Conservation (phyloP, 2,113 vertebrate genomes). For the Thryonomys swinderianus region DNA sequence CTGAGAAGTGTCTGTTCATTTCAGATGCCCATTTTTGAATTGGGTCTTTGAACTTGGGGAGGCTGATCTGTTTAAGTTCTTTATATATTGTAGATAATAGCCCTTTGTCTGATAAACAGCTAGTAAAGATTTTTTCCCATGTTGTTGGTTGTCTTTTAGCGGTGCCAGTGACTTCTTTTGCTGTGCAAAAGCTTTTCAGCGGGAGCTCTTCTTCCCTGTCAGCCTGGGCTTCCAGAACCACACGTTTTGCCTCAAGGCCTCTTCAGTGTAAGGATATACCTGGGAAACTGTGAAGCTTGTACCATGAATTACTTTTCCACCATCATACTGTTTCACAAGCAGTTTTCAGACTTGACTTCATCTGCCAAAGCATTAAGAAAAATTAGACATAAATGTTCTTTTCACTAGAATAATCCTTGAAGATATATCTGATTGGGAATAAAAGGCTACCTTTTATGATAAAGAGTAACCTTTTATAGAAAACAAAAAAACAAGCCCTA, state of each 20-base stretch:
- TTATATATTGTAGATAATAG: no score
- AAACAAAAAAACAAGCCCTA: conserved; percentile 39
- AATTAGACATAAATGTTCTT: conserved; percentile 78
- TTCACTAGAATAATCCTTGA: conserved; percentile 78
- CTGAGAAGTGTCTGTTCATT: no score
- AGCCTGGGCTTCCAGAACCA: conserved; percentile 78
- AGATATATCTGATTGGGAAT: conserved; percentile 84
- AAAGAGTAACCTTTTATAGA: conserved; percentile 81
- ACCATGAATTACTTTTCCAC: conserved; percentile 65
- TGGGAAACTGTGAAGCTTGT: conserved; percentile 73
- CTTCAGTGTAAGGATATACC: conserved; percentile 70
- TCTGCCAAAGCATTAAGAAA: conserved; percentile 80
- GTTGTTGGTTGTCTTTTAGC: no score
- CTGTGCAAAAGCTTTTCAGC: no score
- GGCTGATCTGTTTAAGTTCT: no score
- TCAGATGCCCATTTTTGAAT: no score
- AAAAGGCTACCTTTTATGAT: conserved; percentile 82
- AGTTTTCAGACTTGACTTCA: conserved; percentile 74
- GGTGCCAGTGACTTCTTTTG: no score
- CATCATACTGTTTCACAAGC: conserved; percentile 71
- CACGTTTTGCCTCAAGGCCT: conserved; percentile 60
- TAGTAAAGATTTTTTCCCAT: no score
- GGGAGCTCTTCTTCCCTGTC: neutral
- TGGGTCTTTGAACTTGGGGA: no score
- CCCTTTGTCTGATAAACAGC: no score